Base-by-base conservation (phyloP, 2,797 vertebrate species). In the Tokudaia tokunoshimensis region DNA sequence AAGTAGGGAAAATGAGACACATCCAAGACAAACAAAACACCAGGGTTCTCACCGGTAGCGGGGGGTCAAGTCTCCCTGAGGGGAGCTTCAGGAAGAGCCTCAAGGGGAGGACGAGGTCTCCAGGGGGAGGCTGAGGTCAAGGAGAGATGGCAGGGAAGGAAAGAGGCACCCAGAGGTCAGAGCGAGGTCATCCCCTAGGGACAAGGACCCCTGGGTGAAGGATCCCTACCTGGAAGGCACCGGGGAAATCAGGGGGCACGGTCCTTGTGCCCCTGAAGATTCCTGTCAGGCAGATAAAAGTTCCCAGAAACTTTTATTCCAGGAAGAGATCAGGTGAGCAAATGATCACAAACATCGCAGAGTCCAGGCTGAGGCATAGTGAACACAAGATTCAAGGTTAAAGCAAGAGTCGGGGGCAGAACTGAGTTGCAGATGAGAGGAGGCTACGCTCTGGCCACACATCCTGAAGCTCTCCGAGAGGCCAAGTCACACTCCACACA, bases 391-490 rank as follows among this genome's bases (percentile, higher is more conserved):
- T 34, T 84, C 82, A 20, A 47, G 20, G 29, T 47, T 34, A 47
- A 34, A 84, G 10, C 61, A 47, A 65, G 41, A 10, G 4, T 15
- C 24, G 9, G 57, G 41, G 22, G 1, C 41, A 41, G 19, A 44
- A 31, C 26, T 11, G 57, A 20, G 24, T 20, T 65, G 47, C 31
- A 37, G 17, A 1, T 14, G 50, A 37, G 19, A 67, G 20, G 4
- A 50, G 24, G 65, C 44, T 44, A 1, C 11, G 0, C 0, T 12
- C 15, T 1, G 1, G 20, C 26, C 24, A 3, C 0, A 8, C 0
- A 3, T 5, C 4, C 63, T 13, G 65, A 37, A 17, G 34, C 22
- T 11, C 47, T 8, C 22, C 37, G 67, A 55, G 22, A 31, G 7
- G 0, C 4, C 1, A n/a, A 9, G 20, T 0, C 6, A 13, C 57